Evolutionary conservation across 2,113 vertebrate species (phyloP).

Genomic region (Nerophis lumbriciformis): DNA sequence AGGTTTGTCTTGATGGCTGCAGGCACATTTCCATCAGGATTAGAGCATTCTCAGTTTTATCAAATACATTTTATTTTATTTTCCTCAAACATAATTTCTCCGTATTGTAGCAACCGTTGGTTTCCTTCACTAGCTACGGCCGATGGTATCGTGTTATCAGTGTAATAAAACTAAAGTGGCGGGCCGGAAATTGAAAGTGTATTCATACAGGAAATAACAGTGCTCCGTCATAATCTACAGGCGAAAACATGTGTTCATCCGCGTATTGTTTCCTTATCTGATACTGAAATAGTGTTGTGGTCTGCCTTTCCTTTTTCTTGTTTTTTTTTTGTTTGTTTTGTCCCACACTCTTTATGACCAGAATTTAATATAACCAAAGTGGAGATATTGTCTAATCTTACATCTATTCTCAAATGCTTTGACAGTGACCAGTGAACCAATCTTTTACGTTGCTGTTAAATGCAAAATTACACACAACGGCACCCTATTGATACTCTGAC

Average conservation of each 20-base stretch:
- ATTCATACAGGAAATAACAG: slow-evolving; percentile 98
- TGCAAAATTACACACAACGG: neutral
- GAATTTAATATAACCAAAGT: slow-evolving; percentile 5
- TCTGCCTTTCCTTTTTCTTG: slow-evolving; percentile 52
- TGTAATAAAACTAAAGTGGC: slow-evolving; percentile 79
- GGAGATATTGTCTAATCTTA: slow-evolving; percentile 1
- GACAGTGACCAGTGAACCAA: no score
- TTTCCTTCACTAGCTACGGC: slow-evolving; percentile 67
- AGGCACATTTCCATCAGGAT: slow-evolving; percentile 33
- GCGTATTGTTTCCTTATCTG: slow-evolving; percentile 79
- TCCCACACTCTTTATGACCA: slow-evolving; percentile 8
- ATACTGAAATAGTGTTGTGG: slow-evolving; percentile 65
- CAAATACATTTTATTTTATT: slow-evolving; percentile 46
- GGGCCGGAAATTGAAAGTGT: slow-evolving; percentile 99
- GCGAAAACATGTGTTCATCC: slow-evolving; percentile 87
- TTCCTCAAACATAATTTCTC: slow-evolving; percentile 50
- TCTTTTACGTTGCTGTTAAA: neutral
- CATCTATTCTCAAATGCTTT: slow-evolving; percentile 2
- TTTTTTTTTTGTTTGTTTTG: slow-evolving; percentile 24
- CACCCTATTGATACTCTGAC: no score
- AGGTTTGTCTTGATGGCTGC: slow-evolving; percentile 20
- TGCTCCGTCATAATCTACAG: slow-evolving; percentile 96
- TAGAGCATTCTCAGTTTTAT: slow-evolving; percentile 40
- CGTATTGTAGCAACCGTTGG: slow-evolving; percentile 56
- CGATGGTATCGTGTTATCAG: slow-evolving; percentile 80